A percentile compares a stretch with the other conserved stretches of the same genome.
phyloP scores from a whole-genome alignment of 2,888 invertebrate genomes.

The Melieria crassipennis region DNA sequence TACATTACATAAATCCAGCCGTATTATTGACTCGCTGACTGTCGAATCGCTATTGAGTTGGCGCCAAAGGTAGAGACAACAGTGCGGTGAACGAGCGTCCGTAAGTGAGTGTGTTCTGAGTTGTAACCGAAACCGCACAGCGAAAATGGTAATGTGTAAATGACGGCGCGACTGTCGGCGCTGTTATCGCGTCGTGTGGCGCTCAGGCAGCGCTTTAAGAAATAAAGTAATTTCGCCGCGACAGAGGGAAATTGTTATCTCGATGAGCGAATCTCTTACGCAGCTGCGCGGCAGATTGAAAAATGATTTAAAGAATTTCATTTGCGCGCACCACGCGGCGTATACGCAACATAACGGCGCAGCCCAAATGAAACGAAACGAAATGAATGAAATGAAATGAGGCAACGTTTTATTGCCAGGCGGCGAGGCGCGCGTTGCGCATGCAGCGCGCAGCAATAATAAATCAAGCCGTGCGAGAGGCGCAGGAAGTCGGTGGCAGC shows the following conservation, averaged over 20 bases:
- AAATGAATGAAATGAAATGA: no score
- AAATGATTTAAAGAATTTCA: constrained; percentile 20
- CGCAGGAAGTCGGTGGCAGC: not conserved
- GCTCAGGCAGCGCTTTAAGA: constrained; percentile 23
- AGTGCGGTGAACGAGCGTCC: not conserved
- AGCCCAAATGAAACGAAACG: no score
- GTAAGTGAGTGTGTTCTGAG: not conserved
- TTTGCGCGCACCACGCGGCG: constrained; percentile 12
- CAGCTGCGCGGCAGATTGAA: constrained; percentile 23
- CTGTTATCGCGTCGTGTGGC: not conserved
- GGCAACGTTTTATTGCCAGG: not conserved
- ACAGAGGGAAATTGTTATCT: constrained; percentile 21
- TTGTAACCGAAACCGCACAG: not conserved
- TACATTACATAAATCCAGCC: not conserved
- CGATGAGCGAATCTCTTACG: constrained; percentile 4
- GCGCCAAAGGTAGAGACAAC: not conserved
- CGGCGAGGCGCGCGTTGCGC: not conserved
- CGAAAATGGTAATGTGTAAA: not conserved
- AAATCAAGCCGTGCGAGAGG: constrained; percentile 14
- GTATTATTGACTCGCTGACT: constrained; percentile 3
- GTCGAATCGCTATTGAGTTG: constrained; percentile 25
- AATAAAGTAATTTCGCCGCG: constrained; percentile 29
- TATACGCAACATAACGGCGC: constrained; percentile 16
- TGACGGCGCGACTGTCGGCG: not conserved
- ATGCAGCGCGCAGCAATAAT: not conserved